phyloP scores from a whole-genome alignment of 2,797 vertebrate species.

The Acrossocheilus wenchowensis region DNA sequence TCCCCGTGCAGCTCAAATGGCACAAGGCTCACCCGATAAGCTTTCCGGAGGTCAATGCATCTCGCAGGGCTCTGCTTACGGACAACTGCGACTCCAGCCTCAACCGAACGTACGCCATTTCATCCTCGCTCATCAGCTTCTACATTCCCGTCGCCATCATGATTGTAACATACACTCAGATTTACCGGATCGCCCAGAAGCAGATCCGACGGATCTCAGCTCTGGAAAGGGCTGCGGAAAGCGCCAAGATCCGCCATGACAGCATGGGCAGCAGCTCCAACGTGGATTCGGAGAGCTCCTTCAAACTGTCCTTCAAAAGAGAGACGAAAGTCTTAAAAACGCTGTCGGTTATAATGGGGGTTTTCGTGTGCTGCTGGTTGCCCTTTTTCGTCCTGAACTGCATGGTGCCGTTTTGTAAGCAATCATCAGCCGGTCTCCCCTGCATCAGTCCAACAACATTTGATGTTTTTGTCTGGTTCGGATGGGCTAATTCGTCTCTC shows the following conservation, averaged over 20 bases:
- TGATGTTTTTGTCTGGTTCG: conserved; percentile 97
- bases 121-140: conserved; percentile 97
- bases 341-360: conserved; percentile 97
- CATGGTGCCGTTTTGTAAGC: conserved; percentile 97
- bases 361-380: conserved; percentile 98
- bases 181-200: conserved; percentile 96
- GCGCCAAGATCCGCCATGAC: conserved; percentile 93
- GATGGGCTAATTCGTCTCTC: conserved; percentile 98
- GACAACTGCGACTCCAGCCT: conserved; percentile 96
- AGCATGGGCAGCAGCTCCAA: conserved; percentile 85
- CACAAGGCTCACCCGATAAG: conserved; percentile 87
- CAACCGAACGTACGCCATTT: conserved; percentile 97
- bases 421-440: conserved; percentile 77
- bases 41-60: conserved; percentile 78
- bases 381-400: conserved; percentile 98
- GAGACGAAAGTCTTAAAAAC: conserved; percentile 99
- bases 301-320: conserved; percentile 96
- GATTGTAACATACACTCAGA: conserved; percentile 97
- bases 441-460: conserved; percentile 96
- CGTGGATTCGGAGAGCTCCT: conserved; percentile 90
- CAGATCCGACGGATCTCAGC: conserved; percentile 95
- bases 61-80: conserved; percentile 64
- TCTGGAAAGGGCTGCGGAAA: conserved; percentile 93
- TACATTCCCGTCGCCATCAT: conserved; percentile 98
- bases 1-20: conserved; percentile 98